Percentiles rank a stretch among this genome's conserved stretches.
Evolutionary conservation across 2,797 vertebrate species (phyloP).

Genomic region (Dromococcyx pavoninus): DNA sequence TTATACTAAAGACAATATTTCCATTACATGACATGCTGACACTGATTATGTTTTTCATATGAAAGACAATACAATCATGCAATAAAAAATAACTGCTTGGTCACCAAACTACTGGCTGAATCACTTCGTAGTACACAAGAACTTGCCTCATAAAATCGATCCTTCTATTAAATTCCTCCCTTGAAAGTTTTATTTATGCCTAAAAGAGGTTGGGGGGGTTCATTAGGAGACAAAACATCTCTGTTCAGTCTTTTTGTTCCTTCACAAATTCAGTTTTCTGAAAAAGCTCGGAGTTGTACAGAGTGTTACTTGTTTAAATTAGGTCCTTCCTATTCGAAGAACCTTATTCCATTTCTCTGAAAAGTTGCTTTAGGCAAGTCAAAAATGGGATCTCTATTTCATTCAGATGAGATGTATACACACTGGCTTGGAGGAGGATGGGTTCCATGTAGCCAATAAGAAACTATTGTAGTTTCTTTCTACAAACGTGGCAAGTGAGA

Average conservation of each 20-base stretch:
- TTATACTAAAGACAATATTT: background rate
- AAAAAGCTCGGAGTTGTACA: slow-evolving; percentile 13
- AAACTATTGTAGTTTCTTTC: no score
- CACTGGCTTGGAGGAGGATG: background rate
- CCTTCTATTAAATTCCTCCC: background rate
- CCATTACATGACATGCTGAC: background rate
- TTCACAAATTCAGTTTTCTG: background rate
- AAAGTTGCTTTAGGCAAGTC: slow-evolving; percentile 2
- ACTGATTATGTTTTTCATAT: background rate
- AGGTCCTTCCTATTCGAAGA: slow-evolving; percentile 17
- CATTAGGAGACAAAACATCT: background rate
- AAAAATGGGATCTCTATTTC: slow-evolving; percentile 43
- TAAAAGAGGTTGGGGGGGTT: background rate
- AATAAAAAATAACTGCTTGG: background rate
- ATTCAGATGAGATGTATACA: background rate
- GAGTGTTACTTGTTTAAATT: slow-evolving; percentile 34
- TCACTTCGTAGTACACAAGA: background rate
- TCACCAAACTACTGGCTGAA: background rate
- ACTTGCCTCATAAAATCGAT: background rate
- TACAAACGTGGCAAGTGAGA: background rate
- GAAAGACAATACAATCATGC: background rate
- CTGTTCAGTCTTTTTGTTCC: background rate
- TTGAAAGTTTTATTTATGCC: background rate
- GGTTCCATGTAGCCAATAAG: background rate
- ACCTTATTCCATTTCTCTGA: slow-evolving; percentile 18